Evolutionary conservation across 2,888 invertebrate genomes (phyloP), one percentile per base, ranked within the genome.

Genomic region (Pterostichus madidus): DNA sequence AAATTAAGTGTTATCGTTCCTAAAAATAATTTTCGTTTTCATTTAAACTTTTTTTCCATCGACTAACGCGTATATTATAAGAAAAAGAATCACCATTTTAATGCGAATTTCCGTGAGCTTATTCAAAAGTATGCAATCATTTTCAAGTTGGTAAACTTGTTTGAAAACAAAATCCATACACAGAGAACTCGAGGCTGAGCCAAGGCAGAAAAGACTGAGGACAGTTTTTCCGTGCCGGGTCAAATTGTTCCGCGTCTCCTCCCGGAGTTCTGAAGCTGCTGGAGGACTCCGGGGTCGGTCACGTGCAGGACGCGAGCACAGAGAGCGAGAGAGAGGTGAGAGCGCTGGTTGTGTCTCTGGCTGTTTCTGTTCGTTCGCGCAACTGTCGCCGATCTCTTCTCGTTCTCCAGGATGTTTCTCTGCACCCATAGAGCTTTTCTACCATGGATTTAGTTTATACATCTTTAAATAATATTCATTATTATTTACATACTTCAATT

Each of bases 141-240:
- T 80, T 80, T 80, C 39, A 80, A 80, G 68, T 80, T 80, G 80
- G 52, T 80, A 68, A 80, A 80, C 80, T 80, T 80, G 80, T 81
- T 81, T 81, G 56, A 35, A 80, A 81, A 81, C 80, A 81, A 81
- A 81, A 81, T 73, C 73, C 31, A 81, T 81, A 73, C 73, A 44
- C 24, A 39, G 68, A 24, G 31, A 53, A 8, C 56, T 56, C 56
- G 52, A 17, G n/a, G 10, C 44, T 10, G 44, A 15, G 71, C 11
- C 10, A 46, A 44, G 44, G n/a, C 8, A 64, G 35, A 64, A 31
- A 64, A 64, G 35, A 11, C 35, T 64, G 31, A 49, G 53, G 76
- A 76, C 76, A 76, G 52, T 76, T 76, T 64, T 71, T 71, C 71
- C 17, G 13, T 17, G 39, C 71, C 24, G 7, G 32, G 35, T 71